phyloP scores from a whole-genome alignment of 2,113 vertebrate genomes.

The Etheostoma spectabile region DNA sequence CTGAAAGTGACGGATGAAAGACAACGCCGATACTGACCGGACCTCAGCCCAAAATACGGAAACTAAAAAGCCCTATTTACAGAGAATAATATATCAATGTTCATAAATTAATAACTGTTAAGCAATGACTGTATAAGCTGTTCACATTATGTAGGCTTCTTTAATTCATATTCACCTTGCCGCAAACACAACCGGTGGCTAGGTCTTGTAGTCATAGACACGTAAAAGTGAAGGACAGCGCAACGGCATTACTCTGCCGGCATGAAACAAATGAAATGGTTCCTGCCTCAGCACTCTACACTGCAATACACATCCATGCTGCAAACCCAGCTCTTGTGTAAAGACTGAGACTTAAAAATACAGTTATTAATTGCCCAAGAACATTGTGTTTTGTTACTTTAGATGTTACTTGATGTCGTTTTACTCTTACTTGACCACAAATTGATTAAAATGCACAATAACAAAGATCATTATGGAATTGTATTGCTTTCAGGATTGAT shows the following conservation, averaged over 20 bases:
- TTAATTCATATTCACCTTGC: slow-evolving; percentile 35
- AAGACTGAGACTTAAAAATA: not conserved
- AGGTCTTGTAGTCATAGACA: not conserved
- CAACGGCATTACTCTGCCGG: slow-evolving; percentile 61
- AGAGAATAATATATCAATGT: not conserved
- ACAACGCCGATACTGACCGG: not conserved
- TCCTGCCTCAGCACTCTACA: slow-evolving; percentile 21
- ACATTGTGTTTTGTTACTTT: not conserved
- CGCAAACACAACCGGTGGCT: slow-evolving; percentile 35
- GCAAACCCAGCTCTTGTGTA: not conserved
- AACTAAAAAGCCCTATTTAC: not conserved
- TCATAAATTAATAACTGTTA: accelerated
- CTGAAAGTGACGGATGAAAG: not conserved
- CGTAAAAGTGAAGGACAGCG: slow-evolving; percentile 53
- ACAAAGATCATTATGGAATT: not conserved
- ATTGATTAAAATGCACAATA: not conserved
- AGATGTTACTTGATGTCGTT: not conserved
- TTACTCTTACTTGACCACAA: not conserved
- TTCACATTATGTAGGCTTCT: too few species aligned
- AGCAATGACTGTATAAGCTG: accelerated
- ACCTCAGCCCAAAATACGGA: not conserved
- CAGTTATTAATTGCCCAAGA: not conserved
- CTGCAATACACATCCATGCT: too few species aligned
- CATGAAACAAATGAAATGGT: slow-evolving; percentile 63
- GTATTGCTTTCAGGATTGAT: not conserved